Percentiles rank a stretch among this genome's conserved stretches.
Conservation (phyloP, 2,888 invertebrate species). For the Peribatodes rhomboidaria region DNA sequence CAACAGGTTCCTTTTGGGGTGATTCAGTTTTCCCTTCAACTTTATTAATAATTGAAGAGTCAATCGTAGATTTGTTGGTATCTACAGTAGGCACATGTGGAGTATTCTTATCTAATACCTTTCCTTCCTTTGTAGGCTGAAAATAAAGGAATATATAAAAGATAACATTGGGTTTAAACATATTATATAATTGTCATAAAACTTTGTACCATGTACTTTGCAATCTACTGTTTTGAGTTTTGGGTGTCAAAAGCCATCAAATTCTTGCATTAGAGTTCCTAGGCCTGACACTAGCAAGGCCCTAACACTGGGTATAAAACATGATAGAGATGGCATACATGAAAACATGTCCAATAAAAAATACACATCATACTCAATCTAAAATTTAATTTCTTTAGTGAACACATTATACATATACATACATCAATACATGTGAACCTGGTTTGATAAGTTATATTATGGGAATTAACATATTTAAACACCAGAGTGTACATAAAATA, state of each 20-base stretch:
- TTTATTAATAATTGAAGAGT: constrained; percentile 59
- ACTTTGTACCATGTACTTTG: not conserved
- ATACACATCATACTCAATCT: too few relatives aligned
- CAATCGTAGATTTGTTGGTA: constrained; percentile 66
- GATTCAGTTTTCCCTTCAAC: constrained; percentile 59
- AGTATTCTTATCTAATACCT: constrained; percentile 57
- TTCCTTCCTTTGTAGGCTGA: constrained; percentile 71
- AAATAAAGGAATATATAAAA: constrained; percentile 46
- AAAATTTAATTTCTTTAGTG: too few relatives aligned
- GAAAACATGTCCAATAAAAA: too few relatives aligned
- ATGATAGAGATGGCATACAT: too few relatives aligned
- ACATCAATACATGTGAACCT: not conserved
- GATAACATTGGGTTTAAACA: not conserved
- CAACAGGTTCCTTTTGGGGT: constrained; percentile 54
- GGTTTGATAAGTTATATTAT: not conserved
- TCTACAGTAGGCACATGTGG: constrained; percentile 70
- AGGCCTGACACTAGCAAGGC: too few relatives aligned
- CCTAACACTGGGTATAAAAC: too few relatives aligned
- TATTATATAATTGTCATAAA: not conserved
- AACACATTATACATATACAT: too few relatives aligned
- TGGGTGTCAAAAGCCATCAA: too few relatives aligned
- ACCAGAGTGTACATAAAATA: not conserved
- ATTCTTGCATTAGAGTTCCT: too few relatives aligned
- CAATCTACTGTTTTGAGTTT: too few relatives aligned
- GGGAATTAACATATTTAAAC: not conserved